Conservation (phyloP, 2,797 vertebrate species). For the Buphagus erythrorhynchus region DNA sequence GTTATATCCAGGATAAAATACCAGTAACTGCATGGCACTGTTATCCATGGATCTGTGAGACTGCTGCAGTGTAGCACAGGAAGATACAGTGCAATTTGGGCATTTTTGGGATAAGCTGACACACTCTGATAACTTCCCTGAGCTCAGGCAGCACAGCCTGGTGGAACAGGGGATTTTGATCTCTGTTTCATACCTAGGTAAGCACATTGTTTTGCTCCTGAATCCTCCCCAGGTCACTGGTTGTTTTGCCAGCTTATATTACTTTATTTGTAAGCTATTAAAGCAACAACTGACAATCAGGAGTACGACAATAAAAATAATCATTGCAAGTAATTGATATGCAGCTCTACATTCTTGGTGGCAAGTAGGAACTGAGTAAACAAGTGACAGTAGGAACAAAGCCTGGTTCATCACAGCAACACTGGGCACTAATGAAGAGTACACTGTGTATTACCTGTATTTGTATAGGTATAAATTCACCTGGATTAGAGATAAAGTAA, state of each 20-base stretch:
- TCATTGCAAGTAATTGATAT: not conserved
- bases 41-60: not conserved
- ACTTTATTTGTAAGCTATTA: conserved; percentile 53
- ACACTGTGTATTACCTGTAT: not conserved
- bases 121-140: not conserved
- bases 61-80: not conserved
- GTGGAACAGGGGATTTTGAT: not conserved
- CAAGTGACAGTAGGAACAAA: not conserved
- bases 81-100: not conserved
- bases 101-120: not conserved
- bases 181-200: not conserved
- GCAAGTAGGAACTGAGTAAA: not conserved
- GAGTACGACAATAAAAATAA: not conserved
- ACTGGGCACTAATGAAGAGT: not conserved
- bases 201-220: not conserved
- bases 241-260: not conserved
- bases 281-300: not conserved
- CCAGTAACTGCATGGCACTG: not conserved
- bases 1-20: not conserved
- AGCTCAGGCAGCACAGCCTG: not conserved
- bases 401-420: not conserved
- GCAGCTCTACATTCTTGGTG: not conserved
- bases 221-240: not conserved
- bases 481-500: not conserved
- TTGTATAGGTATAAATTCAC: not conserved